Conservation (phyloP, 2,888 invertebrate species). For the Smittia sp. region DNA sequence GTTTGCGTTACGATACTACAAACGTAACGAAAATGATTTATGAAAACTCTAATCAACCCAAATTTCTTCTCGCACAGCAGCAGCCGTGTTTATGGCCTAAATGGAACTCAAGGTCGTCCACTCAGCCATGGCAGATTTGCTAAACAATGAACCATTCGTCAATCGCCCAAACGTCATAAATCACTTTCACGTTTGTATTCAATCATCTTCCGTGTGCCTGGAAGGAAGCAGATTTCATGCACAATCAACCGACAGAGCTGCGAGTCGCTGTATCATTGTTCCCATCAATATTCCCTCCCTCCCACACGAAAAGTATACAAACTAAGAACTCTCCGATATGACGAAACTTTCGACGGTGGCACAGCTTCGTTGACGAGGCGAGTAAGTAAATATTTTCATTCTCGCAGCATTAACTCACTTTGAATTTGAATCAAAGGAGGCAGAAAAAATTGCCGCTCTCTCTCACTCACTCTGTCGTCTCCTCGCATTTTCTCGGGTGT, state of each 20-base stretch:
- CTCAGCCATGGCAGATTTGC: not conserved
- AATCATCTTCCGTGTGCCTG: not conserved
- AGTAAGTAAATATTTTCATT: not conserved
- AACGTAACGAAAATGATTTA: too few relatives aligned
- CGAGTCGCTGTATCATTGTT: not conserved
- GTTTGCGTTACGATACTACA: too few relatives aligned
- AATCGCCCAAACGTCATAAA: conserved; percentile 14
- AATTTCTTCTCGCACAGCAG: too few relatives aligned
- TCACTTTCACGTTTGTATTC: conserved; percentile 18
- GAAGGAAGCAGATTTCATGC: conserved; percentile 20
- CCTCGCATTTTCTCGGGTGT: not conserved
- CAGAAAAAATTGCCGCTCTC: not conserved
- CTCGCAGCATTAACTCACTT: conserved; percentile 3
- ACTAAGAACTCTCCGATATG: not conserved
- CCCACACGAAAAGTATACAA: not conserved
- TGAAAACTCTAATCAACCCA: too few relatives aligned
- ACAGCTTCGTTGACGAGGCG: not conserved
- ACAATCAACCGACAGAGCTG: conserved; percentile 15
- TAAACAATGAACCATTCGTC: not conserved
- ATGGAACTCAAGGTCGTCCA: not conserved
- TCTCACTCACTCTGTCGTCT: not conserved
- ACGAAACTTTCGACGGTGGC: not conserved
- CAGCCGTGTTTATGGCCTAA: not conserved
- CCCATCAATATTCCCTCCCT: not conserved
- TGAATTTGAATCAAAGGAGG: conserved; percentile 8